Conservation (phyloP, 64 coral and sea anemone species). For the Exaiptasia diaphana region DNA sequence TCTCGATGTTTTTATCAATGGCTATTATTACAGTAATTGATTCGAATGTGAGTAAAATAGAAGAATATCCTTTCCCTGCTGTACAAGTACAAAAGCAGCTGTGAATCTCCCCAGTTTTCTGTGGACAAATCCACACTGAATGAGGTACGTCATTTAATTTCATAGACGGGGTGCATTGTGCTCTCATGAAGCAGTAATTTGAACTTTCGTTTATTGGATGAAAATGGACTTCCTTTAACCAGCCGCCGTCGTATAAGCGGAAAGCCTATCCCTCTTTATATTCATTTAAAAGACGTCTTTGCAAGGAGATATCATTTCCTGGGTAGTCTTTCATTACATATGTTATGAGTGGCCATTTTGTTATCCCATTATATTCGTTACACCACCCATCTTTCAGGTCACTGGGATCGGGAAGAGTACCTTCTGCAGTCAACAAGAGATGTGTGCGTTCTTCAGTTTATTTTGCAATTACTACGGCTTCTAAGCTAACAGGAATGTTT, state of each 20-base stretch:
- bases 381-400: slow-evolving; percentile 36
- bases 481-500: too few relatives aligned
- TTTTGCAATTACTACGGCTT: too few relatives aligned
- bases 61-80: slow-evolving; percentile 21
- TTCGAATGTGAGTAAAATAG: neutral
- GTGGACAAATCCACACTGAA: slow-evolving; percentile 35
- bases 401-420: slow-evolving; percentile 31
- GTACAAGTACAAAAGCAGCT: slow-evolving; percentile 60
- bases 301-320: slow-evolving; percentile 48
- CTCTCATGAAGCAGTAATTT: slow-evolving; percentile 46
- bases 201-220: neutral
- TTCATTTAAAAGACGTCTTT: slow-evolving; percentile 60
- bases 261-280: slow-evolving; percentile 75
- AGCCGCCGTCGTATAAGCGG: slow-evolving; percentile 30
- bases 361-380: slow-evolving; percentile 21
- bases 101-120: slow-evolving; percentile 45
- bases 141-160: slow-evolving; percentile 51
- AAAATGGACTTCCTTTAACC: slow-evolving; percentile 46
- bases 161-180: slow-evolving; percentile 53
- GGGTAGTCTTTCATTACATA: slow-evolving; percentile 65
- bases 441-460: slow-evolving; percentile 17
- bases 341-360: slow-evolving; percentile 44
- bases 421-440: slow-evolving; percentile 1
- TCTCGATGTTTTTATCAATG: too few relatives aligned
- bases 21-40: too few relatives aligned